Base-by-base conservation (phyloP, 1,140 invertebrate genomes). In the Conus betulinus region DNA sequence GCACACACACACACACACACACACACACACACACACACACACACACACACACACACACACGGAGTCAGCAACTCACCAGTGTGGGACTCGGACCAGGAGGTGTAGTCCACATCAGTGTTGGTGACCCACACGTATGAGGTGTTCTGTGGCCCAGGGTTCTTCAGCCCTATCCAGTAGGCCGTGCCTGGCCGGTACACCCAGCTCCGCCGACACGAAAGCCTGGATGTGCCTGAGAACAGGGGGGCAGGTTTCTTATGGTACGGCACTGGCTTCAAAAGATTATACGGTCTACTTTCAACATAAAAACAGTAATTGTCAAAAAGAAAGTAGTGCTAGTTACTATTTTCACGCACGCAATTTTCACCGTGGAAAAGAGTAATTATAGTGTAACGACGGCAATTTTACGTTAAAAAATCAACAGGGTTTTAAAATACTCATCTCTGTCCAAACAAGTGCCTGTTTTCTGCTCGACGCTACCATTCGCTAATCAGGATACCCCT, bases 91-190 rank as follows among this genome's bases (percentile, higher is more conserved):
- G 83, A 57, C 88, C 88, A 88, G 13, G 84, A 79, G 10, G 88
- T 88, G 60, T 81, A 86, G 52, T 84, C 81, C 2, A 89, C 78
- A 15, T 17, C n/a, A 20, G 11, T 39, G 53, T 76, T 60, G 17
- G 85, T 85, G 51, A 25, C 78, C 88, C 88, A 89, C 23, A 39
- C 39, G 53, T 89, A 87, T 5, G 52, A 27, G 55, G 63, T 79
- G 74, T 82, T 79, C 55, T n/a, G 60, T 60, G 13, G 23, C 20
- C 71, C 82, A 0, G 53, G 3, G 74, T 92, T 91, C 71, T 90
- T 91, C 39, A 92, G 87, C 74, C 92, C 91, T 27, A 90, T 93
- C 93, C 93, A 93, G 88, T 93, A 93, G 17, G 84, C 88, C 8
- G 57, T n/a, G 78, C 87, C 89, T n/a, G 67, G 20, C 60, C 67